Conservation (phyloP, 2,113 vertebrate species). For the Brachypodius melanocephalos region DNA sequence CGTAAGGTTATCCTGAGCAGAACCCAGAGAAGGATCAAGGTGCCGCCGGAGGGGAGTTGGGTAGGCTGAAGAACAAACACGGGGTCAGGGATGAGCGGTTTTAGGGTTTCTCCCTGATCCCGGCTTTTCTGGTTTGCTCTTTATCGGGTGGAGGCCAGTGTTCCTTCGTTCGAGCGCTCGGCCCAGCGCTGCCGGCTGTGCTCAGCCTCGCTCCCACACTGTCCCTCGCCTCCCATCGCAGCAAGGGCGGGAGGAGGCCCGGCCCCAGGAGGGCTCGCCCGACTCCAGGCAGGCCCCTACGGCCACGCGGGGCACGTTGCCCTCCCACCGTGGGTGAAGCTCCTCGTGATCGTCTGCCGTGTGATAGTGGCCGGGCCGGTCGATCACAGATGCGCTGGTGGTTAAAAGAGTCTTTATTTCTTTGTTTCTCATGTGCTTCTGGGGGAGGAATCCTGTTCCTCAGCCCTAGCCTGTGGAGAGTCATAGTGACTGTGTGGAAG, state of each 20-base stretch:
- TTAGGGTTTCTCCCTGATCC: neutral
- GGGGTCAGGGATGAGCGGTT: fast-evolving
- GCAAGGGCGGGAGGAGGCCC: too few relatives aligned
- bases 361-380: neutral
- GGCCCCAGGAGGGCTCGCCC: neutral
- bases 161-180: fast-evolving
- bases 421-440: neutral
- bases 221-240: fast-evolving
- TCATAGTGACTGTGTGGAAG: neutral
- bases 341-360: neutral
- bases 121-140: neutral
- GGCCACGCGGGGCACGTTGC: fast-evolving
- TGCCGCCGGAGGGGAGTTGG: fast-evolving
- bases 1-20: neutral
- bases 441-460: neutral
- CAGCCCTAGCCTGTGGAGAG: neutral
- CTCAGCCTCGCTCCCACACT: fast-evolving
- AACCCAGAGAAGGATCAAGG: neutral
- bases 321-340: neutral
- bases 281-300: fast-evolving
- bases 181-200: fast-evolving
- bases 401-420: neutral
- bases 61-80: neutral
- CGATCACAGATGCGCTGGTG: fast-evolving
- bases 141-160: too few relatives aligned